phyloP scores from a whole-genome alignment of 23 tunicate species.

The Ascidia mentula region DNA sequence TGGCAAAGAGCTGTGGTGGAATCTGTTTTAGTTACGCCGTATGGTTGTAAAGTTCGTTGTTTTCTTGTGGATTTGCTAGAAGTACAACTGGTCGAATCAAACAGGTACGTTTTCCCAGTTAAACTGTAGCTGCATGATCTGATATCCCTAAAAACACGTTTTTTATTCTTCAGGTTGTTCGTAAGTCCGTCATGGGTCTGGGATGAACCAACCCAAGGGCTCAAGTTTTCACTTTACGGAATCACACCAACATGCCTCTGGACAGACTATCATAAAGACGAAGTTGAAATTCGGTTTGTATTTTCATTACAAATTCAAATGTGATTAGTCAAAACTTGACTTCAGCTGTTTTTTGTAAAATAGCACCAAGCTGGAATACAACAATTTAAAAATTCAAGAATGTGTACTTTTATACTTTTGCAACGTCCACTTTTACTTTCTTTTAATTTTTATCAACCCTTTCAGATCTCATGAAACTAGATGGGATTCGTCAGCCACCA shows the following conservation, averaged over 20 bases:
- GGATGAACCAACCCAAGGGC: conserved; percentile 36
- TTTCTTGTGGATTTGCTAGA: not conserved
- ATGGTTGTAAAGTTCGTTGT: not conserved
- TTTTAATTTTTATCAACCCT: not conserved
- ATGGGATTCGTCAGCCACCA: not conserved
- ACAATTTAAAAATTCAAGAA: not conserved
- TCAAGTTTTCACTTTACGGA: conserved; percentile 42
- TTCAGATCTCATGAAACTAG: not conserved
- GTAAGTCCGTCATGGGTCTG: conserved; percentile 76
- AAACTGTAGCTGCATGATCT: not conserved
- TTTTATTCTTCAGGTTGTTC: conserved; percentile 23
- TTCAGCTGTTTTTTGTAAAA: not conserved
- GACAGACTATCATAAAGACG: conserved; percentile 45
- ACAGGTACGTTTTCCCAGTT: not conserved
- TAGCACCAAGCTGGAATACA: not conserved
- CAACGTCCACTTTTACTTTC: not conserved
- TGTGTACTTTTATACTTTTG: not conserved
- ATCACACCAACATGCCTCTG: conserved; percentile 32
- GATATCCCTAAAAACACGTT: not conserved
- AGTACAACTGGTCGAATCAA: not conserved
- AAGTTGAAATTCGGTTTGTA: conserved; percentile 17
- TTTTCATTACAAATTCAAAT: not conserved
- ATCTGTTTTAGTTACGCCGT: not conserved
- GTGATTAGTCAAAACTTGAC: not conserved
- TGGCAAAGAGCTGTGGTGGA: conserved; percentile 9